phyloP scores from a whole-genome alignment of 2,797 vertebrate genomes.

The Sardinella longiceps region DNA sequence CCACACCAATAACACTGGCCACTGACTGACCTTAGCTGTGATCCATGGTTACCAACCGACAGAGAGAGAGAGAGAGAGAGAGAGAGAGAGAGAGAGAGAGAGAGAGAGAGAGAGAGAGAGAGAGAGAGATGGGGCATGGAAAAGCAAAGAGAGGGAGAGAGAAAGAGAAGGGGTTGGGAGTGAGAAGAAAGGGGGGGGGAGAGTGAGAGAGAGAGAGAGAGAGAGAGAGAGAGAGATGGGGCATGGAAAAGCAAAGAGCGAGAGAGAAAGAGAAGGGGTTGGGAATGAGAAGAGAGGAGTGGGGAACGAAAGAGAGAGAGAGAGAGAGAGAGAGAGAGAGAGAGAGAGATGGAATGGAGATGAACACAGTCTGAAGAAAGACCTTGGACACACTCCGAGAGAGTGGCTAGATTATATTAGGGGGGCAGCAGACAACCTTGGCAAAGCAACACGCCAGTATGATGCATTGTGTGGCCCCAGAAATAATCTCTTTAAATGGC shows the following conservation, averaged over 20 bases:
- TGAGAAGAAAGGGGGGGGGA: too few relatives aligned
- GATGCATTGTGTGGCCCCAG: neutral
- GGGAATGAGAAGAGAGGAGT: neutral
- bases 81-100: too few relatives aligned
- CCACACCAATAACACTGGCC: neutral
- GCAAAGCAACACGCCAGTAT: neutral
- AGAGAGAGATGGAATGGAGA: constrained; percentile 26
- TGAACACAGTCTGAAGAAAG: neutral
- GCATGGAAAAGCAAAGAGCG: too few relatives aligned
- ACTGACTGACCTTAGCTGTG: neutral
- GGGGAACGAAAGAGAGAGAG: neutral
- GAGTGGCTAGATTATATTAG: neutral
- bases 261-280: neutral
- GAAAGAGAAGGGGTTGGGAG: neutral
- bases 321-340: constrained; percentile 19
- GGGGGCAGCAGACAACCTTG: neutral
- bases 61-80: too few relatives aligned
- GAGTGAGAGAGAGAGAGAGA: neutral
- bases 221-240: neutral
- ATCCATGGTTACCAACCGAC: too few relatives aligned
- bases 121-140: neutral
- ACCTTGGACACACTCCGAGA: neutral
- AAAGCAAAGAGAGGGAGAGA: neutral
- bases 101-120: too few relatives aligned
- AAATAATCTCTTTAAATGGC: neutral